A percentile compares a stretch with the other conserved stretches of the same genome.
These are phyloP conservation scores for Ectemnius lituratus DNA, from an alignment of 2,888 invertebrate genomes.

Conservation along the genomic window DNA sequence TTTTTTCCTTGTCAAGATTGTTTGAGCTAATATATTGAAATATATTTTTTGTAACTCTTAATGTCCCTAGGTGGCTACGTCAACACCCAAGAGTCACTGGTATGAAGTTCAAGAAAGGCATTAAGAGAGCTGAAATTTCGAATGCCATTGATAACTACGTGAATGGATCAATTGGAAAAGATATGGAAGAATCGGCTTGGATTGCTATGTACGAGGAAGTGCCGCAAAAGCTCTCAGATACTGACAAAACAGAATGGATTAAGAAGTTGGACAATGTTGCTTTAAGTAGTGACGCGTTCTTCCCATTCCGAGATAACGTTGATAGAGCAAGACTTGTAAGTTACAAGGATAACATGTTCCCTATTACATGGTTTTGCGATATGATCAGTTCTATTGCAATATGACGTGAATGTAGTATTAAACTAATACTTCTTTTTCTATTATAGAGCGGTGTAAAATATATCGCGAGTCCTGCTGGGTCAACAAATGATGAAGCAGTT, in stretches of 20 bases:
- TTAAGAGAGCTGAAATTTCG: conserved; percentile 94
- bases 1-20: not conserved
- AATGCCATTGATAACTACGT: conserved; percentile 98
- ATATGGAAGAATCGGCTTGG: conserved; percentile 89
- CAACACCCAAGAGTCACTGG: conserved; percentile 91
- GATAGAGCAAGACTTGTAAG: conserved; percentile 93
- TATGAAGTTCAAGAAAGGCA: conserved; percentile 91
- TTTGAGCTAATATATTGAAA: conserved; percentile 1
- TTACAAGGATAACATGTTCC: not conserved
- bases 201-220: conserved; percentile 86
- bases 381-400: not conserved
- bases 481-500: conserved; percentile 94
- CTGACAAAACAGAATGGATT: conserved; percentile 85
- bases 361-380: no score
- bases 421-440: conserved; percentile 67
- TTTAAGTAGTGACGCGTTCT: conserved; percentile 97
- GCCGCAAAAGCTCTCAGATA: conserved; percentile 85
- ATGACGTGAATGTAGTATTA: not conserved
- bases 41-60: not conserved
- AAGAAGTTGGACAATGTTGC: conserved; percentile 87
- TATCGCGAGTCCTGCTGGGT: conserved; percentile 96
- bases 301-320: conserved; percentile 98
- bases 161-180: conserved; percentile 93
- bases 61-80: conserved; percentile 87
- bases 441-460: conserved; percentile 94